Conservation (phyloP, 2,888 invertebrate genomes). For the Heteropelma amictum region DNA sequence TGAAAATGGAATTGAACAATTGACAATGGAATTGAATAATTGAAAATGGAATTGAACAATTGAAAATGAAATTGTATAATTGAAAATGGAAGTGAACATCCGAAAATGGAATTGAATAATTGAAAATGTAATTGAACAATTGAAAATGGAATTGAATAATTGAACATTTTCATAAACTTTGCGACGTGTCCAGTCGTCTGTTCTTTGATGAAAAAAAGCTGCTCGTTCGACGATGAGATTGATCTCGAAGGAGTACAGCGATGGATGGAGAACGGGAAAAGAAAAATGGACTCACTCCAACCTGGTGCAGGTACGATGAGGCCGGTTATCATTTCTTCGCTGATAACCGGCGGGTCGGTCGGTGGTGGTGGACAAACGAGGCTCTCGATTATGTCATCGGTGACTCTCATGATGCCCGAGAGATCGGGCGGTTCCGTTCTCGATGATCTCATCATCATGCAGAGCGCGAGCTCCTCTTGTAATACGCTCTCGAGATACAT, state of each 20-base stretch:
- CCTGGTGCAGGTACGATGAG: slow-evolving; percentile 98
- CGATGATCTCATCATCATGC: slow-evolving; percentile 95
- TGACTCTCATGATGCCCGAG: slow-evolving; percentile 88
- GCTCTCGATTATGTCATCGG: slow-evolving; percentile 97
- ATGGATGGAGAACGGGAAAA: not conserved
- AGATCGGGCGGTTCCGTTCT: slow-evolving; percentile 81
- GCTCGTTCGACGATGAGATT: no score
- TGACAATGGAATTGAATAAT: no score
- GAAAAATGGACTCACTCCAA: slow-evolving; percentile 86
- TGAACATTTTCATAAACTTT: no score
- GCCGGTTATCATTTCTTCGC: slow-evolving; percentile 97
- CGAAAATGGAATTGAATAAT: no score
- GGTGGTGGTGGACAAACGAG: slow-evolving; percentile 98
- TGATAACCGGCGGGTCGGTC: slow-evolving; percentile 93
- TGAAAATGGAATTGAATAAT: no score
- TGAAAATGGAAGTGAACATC: no score
- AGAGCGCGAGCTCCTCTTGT: slow-evolving; percentile 95
- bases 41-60: no score
- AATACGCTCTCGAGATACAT: slow-evolving; percentile 98
- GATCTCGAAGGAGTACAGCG: not conserved
- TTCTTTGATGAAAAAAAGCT: no score
- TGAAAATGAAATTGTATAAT: no score
- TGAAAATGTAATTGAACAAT: no score
- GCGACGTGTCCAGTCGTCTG: no score
- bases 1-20: no score